phyloP scores from a whole-genome alignment of 2,888 invertebrate genomes.

The Thalpophila matura region DNA sequence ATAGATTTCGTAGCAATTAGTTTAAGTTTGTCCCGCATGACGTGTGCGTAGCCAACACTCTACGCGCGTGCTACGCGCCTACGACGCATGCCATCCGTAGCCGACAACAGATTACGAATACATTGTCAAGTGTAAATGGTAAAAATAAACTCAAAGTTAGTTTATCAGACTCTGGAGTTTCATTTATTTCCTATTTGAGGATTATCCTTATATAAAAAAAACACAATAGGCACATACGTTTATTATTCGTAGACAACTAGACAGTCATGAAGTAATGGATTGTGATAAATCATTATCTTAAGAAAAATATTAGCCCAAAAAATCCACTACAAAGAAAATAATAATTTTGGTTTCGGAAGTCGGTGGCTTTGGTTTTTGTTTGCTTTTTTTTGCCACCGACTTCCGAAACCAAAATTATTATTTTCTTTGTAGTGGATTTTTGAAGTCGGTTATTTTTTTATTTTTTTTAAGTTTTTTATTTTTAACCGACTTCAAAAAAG shows the following conservation, averaged over 20 bases:
- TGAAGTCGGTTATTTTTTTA: too few relatives aligned
- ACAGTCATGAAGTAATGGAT: neutral
- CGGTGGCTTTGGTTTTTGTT: too few relatives aligned
- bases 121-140: conserved; percentile 92
- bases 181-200: conserved; percentile 70
- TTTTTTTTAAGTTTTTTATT: too few relatives aligned
- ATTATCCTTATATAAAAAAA: neutral
- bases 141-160: conserved; percentile 92
- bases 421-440: too few relatives aligned
- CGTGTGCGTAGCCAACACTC: conserved; percentile 79
- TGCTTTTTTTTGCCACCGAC: too few relatives aligned
- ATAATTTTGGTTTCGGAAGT: too few relatives aligned
- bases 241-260: conserved; percentile 36
- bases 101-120: conserved; percentile 90
- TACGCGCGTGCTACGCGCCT: conserved; percentile 87
- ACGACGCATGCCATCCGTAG: conserved; percentile 85
- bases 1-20: conserved; percentile 77
- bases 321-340: too few relatives aligned
- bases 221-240: neutral
- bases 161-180: conserved; percentile 90
- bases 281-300: too few relatives aligned
- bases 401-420: too few relatives aligned
- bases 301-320: too few relatives aligned
- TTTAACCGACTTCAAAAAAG: too few relatives aligned
- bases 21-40: conserved; percentile 74